Evolutionary conservation across 1,140 invertebrate species (phyloP).

Genomic region (Psilanteris sp.): DNA sequence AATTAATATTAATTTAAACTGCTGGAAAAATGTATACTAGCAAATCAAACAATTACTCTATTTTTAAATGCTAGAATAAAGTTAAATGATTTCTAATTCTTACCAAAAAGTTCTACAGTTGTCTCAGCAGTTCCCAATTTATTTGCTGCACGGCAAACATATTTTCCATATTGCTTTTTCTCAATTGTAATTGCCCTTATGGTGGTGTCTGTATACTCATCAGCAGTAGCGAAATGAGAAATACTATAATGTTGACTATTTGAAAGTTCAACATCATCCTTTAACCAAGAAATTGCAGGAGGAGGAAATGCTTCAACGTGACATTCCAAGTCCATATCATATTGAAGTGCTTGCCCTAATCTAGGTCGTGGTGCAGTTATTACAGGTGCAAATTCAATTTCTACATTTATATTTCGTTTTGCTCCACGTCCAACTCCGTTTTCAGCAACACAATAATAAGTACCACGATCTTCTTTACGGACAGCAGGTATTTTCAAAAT

Average conservation of each 20-base stretch:
- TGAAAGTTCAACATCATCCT: constrained; percentile 88
- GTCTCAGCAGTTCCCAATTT: constrained; percentile 90
- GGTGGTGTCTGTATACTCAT: constrained; percentile 94
- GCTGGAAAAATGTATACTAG: no score
- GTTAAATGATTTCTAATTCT: no score
- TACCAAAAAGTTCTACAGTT: constrained; percentile 90
- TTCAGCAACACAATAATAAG: constrained; percentile 96
- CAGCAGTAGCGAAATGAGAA: constrained; percentile 92
- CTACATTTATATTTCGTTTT: constrained; percentile 91
- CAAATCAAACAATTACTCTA: no score
- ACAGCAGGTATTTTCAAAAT: constrained; percentile 88
- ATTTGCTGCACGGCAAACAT: constrained; percentile 92
- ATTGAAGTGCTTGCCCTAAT: constrained; percentile 92
- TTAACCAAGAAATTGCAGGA: constrained; percentile 92
- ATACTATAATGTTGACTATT: constrained; percentile 95
- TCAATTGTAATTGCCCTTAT: constrained; percentile 93
- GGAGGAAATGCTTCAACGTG: constrained; percentile 95
- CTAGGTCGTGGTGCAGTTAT: constrained; percentile 89
- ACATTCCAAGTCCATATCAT: constrained; percentile 95
- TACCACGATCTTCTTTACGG: constrained; percentile 93
- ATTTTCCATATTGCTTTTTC: constrained; percentile 92
- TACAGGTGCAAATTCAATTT: constrained; percentile 93
- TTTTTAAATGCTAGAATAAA: no score
- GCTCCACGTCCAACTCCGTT: constrained; percentile 93
- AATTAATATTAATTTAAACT: no score